Conservation (phyloP, 2,113 vertebrate species). For the Kryptolebias marmoratus region DNA sequence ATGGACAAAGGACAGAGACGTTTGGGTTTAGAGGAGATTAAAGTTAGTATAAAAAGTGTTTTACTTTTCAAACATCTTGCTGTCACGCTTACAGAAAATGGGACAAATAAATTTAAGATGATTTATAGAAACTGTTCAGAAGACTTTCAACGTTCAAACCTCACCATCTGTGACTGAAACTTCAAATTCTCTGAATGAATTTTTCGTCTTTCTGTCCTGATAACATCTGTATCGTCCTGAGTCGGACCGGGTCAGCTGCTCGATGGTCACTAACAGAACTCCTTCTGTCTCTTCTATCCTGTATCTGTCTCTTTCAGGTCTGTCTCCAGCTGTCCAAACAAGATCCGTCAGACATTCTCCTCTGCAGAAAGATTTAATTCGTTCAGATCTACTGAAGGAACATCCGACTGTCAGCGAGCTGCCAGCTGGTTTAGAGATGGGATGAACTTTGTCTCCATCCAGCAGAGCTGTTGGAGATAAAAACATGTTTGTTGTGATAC, state of each 20-base stretch:
- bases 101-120: no score
- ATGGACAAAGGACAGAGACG: no score
- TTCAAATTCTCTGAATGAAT: fast-evolving
- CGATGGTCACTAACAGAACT: conserved; percentile 10
- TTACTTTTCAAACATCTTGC: no score
- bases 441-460: fast-evolving
- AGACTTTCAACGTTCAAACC: not conserved
- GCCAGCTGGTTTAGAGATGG: fast-evolving
- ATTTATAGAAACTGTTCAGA: no score
- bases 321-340: not conserved
- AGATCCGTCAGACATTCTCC: fast-evolving
- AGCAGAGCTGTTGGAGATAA: no score
- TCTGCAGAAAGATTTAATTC: fast-evolving
- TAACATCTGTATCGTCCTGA: not conserved
- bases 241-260: conserved; percentile 6
- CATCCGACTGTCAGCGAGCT: conserved; percentile 5
- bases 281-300: fast-evolving
- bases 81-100: no score
- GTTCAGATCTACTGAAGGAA: fast-evolving
- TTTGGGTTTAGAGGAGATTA: no score
- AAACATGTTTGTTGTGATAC: no score
- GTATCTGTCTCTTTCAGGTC: not conserved
- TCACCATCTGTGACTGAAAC: fast-evolving
- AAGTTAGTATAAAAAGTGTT: no score
- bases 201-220: fast-evolving